These are phyloP conservation scores for Macrosoma leucophasiata DNA, from an alignment of 2,888 invertebrate genomes.

Conservation along the genomic window DNA sequence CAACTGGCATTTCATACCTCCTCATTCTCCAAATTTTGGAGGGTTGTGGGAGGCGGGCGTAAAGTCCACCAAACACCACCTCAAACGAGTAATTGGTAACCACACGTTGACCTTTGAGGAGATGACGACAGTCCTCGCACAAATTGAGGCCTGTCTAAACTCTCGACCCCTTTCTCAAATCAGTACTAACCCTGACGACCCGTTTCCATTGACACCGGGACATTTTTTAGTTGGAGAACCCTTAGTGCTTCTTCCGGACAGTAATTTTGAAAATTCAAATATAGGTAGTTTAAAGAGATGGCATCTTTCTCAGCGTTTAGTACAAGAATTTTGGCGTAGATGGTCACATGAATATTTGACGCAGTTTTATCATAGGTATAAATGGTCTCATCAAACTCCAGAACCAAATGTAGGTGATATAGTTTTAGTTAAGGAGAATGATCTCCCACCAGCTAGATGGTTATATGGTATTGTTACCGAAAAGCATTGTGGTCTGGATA, in stretches of 20 bases:
- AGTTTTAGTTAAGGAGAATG: conserved; percentile 5
- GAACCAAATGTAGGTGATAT: conserved; percentile 3
- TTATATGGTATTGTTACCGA: conserved; percentile 1
- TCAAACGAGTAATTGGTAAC: conserved; percentile 22
- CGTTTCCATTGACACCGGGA: conserved; percentile 17
- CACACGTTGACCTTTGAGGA: conserved; percentile 22
- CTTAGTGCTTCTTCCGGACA: conserved; percentile 9
- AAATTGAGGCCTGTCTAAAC: conserved; percentile 23
- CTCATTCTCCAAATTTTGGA: conserved; percentile 20
- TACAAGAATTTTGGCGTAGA: too few species aligned
- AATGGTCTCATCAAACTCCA: background rate
- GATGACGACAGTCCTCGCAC: conserved; percentile 16
- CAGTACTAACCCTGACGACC: conserved; percentile 8
- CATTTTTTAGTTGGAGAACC: conserved; percentile 19
- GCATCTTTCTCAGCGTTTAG: conserved; percentile 20
- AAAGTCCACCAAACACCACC: conserved; percentile 20
- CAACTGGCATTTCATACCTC: conserved; percentile 19
- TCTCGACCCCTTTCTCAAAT: conserved; percentile 20
- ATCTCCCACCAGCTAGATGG: conserved; percentile 7
- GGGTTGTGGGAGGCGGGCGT: conserved; percentile 10
- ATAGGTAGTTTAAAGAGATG: conserved; percentile 14
- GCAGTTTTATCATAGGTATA: conserved; percentile 1
- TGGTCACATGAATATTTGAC: conserved; percentile 6
- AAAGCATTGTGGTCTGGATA: conserved; percentile 2
- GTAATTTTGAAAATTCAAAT: conserved; percentile 9